Evolutionary conservation across 2,113 vertebrate species (phyloP).

Genomic region (Bambusicola thoracicus): DNA sequence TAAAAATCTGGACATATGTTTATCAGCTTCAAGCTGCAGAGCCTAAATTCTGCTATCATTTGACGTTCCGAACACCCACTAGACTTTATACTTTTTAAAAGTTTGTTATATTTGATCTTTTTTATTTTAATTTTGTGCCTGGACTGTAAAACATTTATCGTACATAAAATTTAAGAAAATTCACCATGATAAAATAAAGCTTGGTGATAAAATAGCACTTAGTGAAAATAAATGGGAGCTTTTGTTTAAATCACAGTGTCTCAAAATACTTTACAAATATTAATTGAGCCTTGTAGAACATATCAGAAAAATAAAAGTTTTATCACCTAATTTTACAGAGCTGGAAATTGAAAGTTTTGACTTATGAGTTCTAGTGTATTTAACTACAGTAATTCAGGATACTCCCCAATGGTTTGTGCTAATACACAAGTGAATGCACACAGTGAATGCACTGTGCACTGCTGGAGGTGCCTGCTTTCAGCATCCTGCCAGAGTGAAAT

Average conservation of each 20-base stretch:
- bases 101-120: not conserved
- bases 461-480: not conserved
- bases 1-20: conserved; percentile 43
- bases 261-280: not conserved
- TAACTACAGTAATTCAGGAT: not conserved
- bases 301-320: not conserved
- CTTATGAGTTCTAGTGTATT: not conserved
- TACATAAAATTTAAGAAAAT: not conserved
- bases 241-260: not conserved
- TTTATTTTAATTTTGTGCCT: not conserved
- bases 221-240: not conserved
- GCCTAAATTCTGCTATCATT: conserved; percentile 27
- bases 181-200: not conserved
- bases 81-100: conserved; percentile 6
- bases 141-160: not conserved
- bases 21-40: not conserved
- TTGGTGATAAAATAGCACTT: not conserved
- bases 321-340: not conserved
- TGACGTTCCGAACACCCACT: conserved; percentile 26
- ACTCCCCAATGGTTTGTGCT: not conserved
- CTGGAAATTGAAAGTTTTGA: not conserved
- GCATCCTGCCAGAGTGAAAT: not conserved
- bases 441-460: not conserved
- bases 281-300: not conserved
- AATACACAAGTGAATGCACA: not conserved